Conservation (phyloP, 2,113 vertebrate genomes). For the Glareola pratincola region DNA sequence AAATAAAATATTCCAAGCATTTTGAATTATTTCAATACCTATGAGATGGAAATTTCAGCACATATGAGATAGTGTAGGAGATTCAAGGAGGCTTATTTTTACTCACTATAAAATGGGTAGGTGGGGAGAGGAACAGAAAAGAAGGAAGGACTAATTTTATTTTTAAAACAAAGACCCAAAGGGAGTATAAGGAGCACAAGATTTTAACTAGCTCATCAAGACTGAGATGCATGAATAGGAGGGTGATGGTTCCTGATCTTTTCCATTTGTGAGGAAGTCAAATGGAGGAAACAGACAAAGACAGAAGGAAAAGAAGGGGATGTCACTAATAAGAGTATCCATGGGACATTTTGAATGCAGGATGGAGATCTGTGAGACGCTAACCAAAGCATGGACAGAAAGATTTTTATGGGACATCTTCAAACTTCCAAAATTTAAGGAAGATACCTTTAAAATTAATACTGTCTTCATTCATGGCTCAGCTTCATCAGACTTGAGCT, state of each 20-base stretch:
- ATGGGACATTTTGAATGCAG: not conserved
- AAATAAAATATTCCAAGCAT: not conserved
- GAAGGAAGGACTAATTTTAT: not conserved
- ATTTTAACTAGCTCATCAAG: not conserved
- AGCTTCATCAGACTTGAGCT: not conserved
- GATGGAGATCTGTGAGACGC: not conserved
- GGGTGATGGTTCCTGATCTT: not conserved
- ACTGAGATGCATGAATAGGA: not conserved
- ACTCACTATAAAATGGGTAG: not conserved
- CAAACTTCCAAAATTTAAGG: not conserved
- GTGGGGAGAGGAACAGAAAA: not conserved
- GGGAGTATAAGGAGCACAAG: not conserved
- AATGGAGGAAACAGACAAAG: not conserved
- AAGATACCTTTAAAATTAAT: not conserved
- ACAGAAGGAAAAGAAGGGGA: not conserved
- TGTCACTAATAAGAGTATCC: not conserved
- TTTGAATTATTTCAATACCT: not conserved
- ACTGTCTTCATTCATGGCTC: not conserved
- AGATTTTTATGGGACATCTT: not conserved
- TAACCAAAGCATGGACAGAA: not conserved
- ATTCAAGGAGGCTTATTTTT: not conserved
- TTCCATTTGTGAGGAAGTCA: not conserved
- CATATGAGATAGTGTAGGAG: not conserved
- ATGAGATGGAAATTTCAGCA: not conserved
- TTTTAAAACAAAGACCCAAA: not conserved